Evolutionary conservation across 2,113 vertebrate species (phyloP), one percentile per base, ranked within the genome.

Genomic region (Perca flavescens): DNA sequence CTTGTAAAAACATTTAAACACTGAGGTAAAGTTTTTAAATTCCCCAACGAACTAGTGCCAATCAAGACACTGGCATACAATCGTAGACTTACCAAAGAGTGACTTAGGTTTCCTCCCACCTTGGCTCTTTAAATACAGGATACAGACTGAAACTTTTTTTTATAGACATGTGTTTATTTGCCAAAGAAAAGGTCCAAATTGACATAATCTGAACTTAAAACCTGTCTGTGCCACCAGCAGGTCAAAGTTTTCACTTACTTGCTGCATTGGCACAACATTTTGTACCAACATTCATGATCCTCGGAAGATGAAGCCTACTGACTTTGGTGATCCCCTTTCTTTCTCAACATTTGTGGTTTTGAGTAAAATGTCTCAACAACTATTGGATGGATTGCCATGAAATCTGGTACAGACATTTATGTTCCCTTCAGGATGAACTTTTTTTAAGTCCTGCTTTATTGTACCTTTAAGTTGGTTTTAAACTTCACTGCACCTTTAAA

Each of bases 1-100:
- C 86, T 91, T 86, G 66, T 91, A 89, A 89, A 93, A 92, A 80
- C 52, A 83, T 92, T 91, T 93, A 93, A 52, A 78, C 61, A 61
- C 54, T 83, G 79, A 91, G 72, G 85, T 89, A 79, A 79, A 81
- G 79, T 54, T 82, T 64, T 90, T 86, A 77, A 88, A 84, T 69
- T 63, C 60, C 56, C 56, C 73, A 82, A 76, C 88, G 90, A 90
- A 88, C 74, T 74, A 34, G 54, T 76, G 88, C 87, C 83, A 85
- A 76, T 92, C 88, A 88, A 78, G 82, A 69, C 36, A 25, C 75
- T 86, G 83, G 78, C 58, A 60, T 25, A 71, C 31, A 82, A 21
- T 74, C 57, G 34, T 31, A 77, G 21, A 77, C 63, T 76, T 69
- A 66, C 28, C 36, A 28, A 66, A 36, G 21, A 83, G 36, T 21